Conservation (phyloP, 2,797 vertebrate genomes). For the Sciurus carolinensis region DNA sequence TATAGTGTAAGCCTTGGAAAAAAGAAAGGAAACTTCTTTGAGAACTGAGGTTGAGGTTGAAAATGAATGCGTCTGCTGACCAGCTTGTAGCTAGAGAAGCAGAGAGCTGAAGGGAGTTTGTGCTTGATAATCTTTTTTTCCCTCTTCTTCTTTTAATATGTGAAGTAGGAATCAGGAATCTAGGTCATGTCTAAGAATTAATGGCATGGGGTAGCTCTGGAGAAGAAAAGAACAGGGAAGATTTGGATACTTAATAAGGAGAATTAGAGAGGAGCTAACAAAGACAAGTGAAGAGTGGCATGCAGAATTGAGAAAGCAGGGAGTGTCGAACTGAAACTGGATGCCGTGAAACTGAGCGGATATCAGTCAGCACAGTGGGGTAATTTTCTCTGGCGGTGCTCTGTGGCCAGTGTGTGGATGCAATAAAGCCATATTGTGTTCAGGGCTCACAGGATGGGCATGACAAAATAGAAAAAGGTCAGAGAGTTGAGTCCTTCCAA, state of each 20-base stretch:
- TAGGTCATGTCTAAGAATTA: constrained; percentile 62
- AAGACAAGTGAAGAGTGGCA: background rate
- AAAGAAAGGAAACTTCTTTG: constrained; percentile 20
- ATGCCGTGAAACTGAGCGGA: background rate
- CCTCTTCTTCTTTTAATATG: background rate
- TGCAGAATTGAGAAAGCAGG: background rate
- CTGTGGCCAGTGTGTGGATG: background rate
- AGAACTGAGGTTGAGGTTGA: background rate
- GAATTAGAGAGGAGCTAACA: constrained; percentile 1
- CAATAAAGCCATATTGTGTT: background rate
- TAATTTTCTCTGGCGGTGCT: background rate
- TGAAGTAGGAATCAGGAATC: constrained; percentile 34
- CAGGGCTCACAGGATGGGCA: background rate
- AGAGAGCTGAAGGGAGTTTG: background rate
- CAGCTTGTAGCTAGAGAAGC: constrained; percentile 25
- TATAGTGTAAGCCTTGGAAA: constrained; percentile 30
- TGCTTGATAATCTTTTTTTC: background rate
- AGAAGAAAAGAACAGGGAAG: constrained; percentile 43
- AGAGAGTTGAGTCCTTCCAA: constrained; percentile 14
- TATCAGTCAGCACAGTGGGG: background rate
- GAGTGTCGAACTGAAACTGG: background rate
- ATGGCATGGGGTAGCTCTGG: background rate
- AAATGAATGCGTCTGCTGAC: background rate
- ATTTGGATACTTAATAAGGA: constrained; percentile 58
- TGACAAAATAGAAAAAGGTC: background rate